These are phyloP conservation scores for Micromesistius poutassou DNA, from an alignment of 2,797 vertebrate genomes.

Conservation along the genomic window DNA sequence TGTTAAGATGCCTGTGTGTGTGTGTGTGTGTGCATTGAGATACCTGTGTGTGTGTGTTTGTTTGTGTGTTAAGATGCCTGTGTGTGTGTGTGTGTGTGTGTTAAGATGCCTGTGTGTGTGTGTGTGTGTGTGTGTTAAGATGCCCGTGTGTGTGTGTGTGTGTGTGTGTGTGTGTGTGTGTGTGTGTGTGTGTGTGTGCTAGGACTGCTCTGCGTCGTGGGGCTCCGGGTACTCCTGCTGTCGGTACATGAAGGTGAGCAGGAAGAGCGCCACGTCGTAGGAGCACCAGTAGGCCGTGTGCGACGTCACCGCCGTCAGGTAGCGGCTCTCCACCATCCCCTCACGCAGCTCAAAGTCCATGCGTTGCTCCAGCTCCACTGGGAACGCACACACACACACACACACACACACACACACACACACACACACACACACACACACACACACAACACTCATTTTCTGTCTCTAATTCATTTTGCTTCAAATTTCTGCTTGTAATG, in stretches of 20 bases:
- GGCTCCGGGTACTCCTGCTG: conserved; percentile 66
- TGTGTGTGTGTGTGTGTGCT: conserved; percentile 17
- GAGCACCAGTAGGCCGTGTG: conserved; percentile 98
- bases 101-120: conserved; percentile 20
- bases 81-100: conserved; percentile 14
- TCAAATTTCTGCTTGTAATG: too few species aligned
- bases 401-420: not conserved
- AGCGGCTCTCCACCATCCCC: conserved; percentile 93
- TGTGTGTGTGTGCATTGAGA: conserved; percentile 20
- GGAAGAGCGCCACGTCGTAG: conserved; percentile 91
- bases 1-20: not conserved
- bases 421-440: not conserved
- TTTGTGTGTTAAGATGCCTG: conserved; percentile 9
- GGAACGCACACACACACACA: not conserved
- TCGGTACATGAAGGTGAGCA: conserved; percentile 92
- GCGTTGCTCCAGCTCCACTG: conserved; percentile 89
- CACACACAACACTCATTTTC: not conserved
- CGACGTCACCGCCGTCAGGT: conserved; percentile 94
- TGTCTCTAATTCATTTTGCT: too few species aligned
- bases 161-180: conserved; percentile 18
- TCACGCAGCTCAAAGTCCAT: conserved; percentile 95
- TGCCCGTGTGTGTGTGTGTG: conserved; percentile 18
- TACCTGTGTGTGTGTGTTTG: conserved; percentile 10
- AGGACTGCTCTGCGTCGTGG: conserved; percentile 48
- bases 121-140: conserved; percentile 23